Percentiles rank a stretch among this genome's conserved stretches.
These are phyloP conservation scores for Amazona vittata DNA, from an alignment of 2,113 vertebrate genomes.

Conservation along the genomic window DNA sequence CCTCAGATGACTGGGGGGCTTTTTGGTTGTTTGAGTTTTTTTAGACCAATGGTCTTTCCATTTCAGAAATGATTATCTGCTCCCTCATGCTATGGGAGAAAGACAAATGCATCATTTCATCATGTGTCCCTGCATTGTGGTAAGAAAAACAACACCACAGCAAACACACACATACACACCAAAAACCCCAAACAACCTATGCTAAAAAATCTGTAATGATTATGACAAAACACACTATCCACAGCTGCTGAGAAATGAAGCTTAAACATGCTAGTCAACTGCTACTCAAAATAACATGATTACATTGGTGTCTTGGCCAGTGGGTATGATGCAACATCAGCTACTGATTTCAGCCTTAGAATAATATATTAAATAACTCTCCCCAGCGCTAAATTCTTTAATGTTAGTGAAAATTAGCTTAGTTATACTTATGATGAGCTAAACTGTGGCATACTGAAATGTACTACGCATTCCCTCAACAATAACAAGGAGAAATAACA, in stretches of 20 bases:
- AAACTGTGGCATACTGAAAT: neutral
- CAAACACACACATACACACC: neutral
- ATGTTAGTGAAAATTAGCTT: rapidly evolving
- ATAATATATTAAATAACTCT: neutral
- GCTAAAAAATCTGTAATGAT: neutral
- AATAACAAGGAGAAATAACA: neutral
- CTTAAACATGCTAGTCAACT: neutral
- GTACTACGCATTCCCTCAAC: neutral
- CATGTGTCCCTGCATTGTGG: neutral
- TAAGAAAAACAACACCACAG: neutral
- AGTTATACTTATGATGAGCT: neutral
- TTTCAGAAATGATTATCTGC: neutral
- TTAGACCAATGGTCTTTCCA: neutral
- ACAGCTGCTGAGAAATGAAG: neutral
- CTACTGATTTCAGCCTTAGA: neutral
- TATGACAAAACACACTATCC: neutral
- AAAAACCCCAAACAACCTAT: neutral
- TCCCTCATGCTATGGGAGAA: neutral
- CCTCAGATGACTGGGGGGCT: neutral
- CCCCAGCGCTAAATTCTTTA: neutral
- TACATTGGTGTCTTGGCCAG: neutral
- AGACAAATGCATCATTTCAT: neutral
- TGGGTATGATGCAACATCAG: neutral
- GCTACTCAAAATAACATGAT: neutral
- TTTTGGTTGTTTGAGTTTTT: neutral